These are phyloP conservation scores for Caenorhabditis becei DNA, from an alignment of 2,888 invertebrate species.

Conservation along the genomic window DNA sequence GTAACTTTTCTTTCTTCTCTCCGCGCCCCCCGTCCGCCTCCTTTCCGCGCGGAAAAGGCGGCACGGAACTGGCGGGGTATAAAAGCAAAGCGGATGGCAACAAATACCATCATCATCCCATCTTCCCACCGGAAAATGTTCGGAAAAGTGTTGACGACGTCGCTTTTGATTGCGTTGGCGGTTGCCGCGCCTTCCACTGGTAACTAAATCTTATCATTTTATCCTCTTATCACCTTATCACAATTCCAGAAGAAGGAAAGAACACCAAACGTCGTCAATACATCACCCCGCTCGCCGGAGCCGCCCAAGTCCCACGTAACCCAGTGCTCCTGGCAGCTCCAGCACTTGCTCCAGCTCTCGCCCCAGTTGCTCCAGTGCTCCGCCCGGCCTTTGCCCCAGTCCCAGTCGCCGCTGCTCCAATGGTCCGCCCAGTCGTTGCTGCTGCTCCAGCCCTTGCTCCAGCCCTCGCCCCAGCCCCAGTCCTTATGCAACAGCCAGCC, in stretches of 20 bases:
- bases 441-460: constrained; percentile 58
- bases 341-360: constrained; percentile 39
- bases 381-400: constrained; percentile 49
- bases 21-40: neutral
- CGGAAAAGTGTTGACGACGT: constrained; percentile 59
- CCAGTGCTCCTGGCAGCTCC: constrained; percentile 62
- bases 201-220: neutral
- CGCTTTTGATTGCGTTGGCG: constrained; percentile 60
- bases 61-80: constrained; percentile 30
- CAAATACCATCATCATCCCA: constrained; percentile 37
- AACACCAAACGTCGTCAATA: constrained; percentile 78
- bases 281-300: constrained; percentile 71
- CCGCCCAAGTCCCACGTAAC: constrained; percentile 68
- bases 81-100: constrained; percentile 41
- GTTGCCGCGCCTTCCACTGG: constrained; percentile 66
- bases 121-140: constrained; percentile 43
- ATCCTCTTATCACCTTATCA: neutral
- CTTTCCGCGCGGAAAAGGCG: constrained; percentile 32
- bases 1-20: constrained; percentile 31
- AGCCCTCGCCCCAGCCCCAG: constrained; percentile 39
- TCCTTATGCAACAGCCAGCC: constrained; percentile 56
- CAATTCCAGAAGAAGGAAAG: constrained; percentile 59
- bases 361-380: constrained; percentile 47
- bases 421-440: constrained; percentile 15
- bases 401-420: constrained; percentile 25